Evolutionary conservation across 2,113 vertebrate genomes (phyloP), one percentile per base, ranked within the genome.

Genomic region (Saimiri boliviensis): DNA sequence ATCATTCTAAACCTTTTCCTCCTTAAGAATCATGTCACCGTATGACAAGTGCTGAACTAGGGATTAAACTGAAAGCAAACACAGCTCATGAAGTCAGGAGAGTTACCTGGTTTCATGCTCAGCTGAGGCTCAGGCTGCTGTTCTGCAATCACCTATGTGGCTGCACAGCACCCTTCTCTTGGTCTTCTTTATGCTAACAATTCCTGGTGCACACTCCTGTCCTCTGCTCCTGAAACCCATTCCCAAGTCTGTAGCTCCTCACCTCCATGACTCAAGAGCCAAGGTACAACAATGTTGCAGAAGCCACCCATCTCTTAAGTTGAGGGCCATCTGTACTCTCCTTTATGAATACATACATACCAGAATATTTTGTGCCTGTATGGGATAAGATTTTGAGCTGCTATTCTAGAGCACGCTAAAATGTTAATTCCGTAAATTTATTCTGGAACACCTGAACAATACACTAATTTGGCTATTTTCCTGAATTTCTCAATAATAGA

Each of bases 1-100:
- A 93, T 74, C 80, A 93, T 37, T 85, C 71, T 47, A 71, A 92
- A 84, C n/a, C 68, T 76, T 95, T 95, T 54, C 52, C 8, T 93
- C 68, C 2, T 0, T 60, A 66, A 89, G 70, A 91, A 94, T 80
- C 54, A 52, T 9, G 8, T 25, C 7, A 35, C 66, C 49, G 12
- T 40, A 86, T 85, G 86, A 45, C 42, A 52, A 85, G 73, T 49
- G 79, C 49, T 88, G 20, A 86, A 68, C 27, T 14, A 35, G 89
- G 60, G 66, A 77, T 91, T 86, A 91, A 63, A 93, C 1, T 56
- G n/a, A 85, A 95, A 88, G 56, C 70, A 86, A 89, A 80, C 1
- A 77, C 1, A 47, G 52, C 52, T 96, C n/a, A 74, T 16, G 47
- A 42, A 84, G 71, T 45, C 27, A 58, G 58, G 85, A 30, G 58